These are phyloP conservation scores for Eumacrocentrus americanus DNA, from an alignment of 2,888 invertebrate species.

Conservation along the genomic window DNA sequence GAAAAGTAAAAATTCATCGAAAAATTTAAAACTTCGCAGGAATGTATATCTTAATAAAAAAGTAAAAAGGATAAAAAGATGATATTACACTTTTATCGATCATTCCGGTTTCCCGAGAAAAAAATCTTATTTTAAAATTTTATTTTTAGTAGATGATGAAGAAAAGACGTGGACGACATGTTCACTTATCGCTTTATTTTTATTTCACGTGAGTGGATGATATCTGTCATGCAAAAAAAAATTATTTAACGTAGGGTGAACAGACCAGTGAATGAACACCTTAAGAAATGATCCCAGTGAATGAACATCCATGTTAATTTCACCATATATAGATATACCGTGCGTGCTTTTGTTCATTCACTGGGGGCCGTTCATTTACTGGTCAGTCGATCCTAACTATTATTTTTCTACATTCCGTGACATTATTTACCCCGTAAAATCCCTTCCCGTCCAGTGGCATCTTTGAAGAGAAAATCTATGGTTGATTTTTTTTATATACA, in stretches of 20 bases:
- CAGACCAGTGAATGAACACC: too few species aligned
- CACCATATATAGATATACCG: neutral
- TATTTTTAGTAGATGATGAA: too few species aligned
- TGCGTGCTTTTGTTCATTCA: too few species aligned
- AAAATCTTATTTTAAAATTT: too few species aligned
- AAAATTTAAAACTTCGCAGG: neutral
- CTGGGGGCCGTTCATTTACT: too few species aligned
- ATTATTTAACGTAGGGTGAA: too few species aligned
- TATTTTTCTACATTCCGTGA: constrained; percentile 33
- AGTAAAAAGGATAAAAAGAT: neutral
- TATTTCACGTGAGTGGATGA: neutral
- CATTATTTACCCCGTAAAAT: constrained; percentile 51
- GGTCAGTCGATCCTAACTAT: neutral
- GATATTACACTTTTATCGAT: too few species aligned
- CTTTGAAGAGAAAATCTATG: constrained; percentile 38
- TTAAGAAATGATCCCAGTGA: too few species aligned
- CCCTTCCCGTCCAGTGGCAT: constrained; percentile 44
- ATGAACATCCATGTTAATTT: too few species aligned
- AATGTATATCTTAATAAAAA: neutral
- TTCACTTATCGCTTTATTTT: neutral
- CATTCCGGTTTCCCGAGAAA: too few species aligned
- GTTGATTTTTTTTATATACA: constrained; percentile 2
- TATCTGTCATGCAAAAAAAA: too few species aligned
- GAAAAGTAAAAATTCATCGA: neutral
- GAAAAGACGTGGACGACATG: too few species aligned